Conservation (phyloP, 2,888 invertebrate genomes). For the Elmis aenea region DNA sequence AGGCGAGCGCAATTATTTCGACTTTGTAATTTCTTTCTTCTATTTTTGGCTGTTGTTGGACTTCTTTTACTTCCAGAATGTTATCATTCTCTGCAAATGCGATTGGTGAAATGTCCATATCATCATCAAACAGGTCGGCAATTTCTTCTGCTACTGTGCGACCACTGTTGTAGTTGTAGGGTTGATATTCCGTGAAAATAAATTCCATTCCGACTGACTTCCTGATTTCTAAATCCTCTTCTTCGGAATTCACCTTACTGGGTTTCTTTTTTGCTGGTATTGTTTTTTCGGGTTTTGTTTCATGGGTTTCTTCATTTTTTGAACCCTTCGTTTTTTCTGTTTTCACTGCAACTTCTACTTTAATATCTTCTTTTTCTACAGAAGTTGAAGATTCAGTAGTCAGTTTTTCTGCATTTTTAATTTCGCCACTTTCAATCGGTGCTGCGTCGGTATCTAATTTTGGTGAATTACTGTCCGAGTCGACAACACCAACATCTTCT, state of each 20-base stretch:
- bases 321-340: slow-evolving; percentile 8
- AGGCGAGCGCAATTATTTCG: slow-evolving; percentile 57
- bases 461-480: slow-evolving; percentile 44
- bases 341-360: slow-evolving; percentile 6
- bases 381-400: neutral
- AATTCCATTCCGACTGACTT: slow-evolving; percentile 29
- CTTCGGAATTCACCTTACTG: no score
- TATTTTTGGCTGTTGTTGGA: slow-evolving; percentile 27
- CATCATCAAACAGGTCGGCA: slow-evolving; percentile 20
- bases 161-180: neutral
- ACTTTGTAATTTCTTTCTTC: slow-evolving; percentile 36
- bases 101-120: slow-evolving; percentile 20
- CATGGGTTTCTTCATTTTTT: slow-evolving; percentile 7
- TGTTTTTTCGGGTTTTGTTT: neutral
- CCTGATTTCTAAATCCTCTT: slow-evolving; percentile 21
- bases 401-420: slow-evolving; percentile 9
- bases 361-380: neutral
- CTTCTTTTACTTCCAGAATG: slow-evolving; percentile 34
- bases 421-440: neutral
- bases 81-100: slow-evolving; percentile 17
- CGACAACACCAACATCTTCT: slow-evolving; percentile 40
- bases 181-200: slow-evolving; percentile 4
- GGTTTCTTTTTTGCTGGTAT: no score
- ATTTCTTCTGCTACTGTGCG: slow-evolving; percentile 21
- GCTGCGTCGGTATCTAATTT: slow-evolving; percentile 29